Evolutionary conservation across 2,888 invertebrate genomes (phyloP), one percentile per base, ranked within the genome.

Genomic region (Pyrocoelia pectoralis): DNA sequence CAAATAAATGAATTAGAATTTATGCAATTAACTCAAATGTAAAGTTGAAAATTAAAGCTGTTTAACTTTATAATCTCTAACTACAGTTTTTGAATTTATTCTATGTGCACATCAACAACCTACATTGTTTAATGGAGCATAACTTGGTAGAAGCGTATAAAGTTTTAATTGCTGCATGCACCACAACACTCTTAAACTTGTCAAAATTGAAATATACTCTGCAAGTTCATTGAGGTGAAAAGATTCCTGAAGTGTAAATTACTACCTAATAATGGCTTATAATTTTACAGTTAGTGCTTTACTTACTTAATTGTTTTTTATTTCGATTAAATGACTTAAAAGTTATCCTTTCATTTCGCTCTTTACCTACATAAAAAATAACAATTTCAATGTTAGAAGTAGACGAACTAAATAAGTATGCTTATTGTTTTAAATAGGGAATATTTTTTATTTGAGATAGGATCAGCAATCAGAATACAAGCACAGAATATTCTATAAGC

Each of bases 121-220:
- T n/a, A 49, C 19, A 49, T 15, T 19, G 49, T 49, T 49, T 12
- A 24, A 49, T 49, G 24, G 49, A 19, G 49, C 49, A 24, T 49
- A 24, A 24, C 12, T 24, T 15, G 9, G 14, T 49, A 12, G 24
- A 49, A 19, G 49, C 49, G 49, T 49, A 49, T 18, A 49, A 49
- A 49, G 49, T 49, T 49, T 49, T 49, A 49, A 49, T 49, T 49
- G 49, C 49, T 46, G 46, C 46, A 46, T 46, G 46, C 46, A 46
- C 46, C 46, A 46, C 46, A 46, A 46, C 46, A 46, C 46, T n/a
- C 49, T 49, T 49, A 46, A 49, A 49, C 24, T 49, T 49, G 18
- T 49, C 19, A 49, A 49, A 49, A 49, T 49, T 49, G 17, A 49
- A 49, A 24, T 24, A 19, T n/a, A 49, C 24, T 46, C 46, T 2